A percentile compares a stretch with the other conserved stretches of the same genome.
Evolutionary conservation across 1,140 invertebrate genomes (phyloP).

Genomic region (Eriocheir sinensis): DNA sequence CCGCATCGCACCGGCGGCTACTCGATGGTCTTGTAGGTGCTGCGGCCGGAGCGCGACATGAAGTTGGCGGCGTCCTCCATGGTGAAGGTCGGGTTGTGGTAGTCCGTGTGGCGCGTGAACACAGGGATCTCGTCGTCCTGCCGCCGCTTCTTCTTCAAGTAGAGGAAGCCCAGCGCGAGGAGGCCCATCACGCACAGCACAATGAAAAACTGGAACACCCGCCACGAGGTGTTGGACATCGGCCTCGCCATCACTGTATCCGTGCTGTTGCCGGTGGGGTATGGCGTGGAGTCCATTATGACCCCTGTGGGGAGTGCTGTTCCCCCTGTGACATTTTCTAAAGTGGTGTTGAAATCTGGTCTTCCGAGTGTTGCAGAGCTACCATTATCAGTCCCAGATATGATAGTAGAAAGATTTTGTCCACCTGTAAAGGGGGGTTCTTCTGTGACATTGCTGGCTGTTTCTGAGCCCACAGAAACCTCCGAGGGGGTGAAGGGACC

Average conservation of each 20-base stretch:
- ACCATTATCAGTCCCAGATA: not conserved
- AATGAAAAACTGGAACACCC: constrained; percentile 64
- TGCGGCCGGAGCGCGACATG: constrained; percentile 33
- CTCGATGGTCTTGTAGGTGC: constrained; percentile 69
- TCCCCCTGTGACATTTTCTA: too few relatives aligned
- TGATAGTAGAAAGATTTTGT: not conserved
- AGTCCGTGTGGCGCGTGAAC: constrained; percentile 61
- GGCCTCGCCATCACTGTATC: not conserved
- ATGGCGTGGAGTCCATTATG: not conserved
- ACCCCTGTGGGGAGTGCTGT: not conserved
- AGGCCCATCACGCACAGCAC: constrained; percentile 42
- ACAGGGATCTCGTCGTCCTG: constrained; percentile 70
- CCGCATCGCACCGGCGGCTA: not conserved
- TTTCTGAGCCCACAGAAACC: not conserved
- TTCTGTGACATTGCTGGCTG: not conserved
- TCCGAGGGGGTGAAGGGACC: not conserved
- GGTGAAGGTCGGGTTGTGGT: constrained; percentile 69
- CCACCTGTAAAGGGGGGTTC: not conserved
- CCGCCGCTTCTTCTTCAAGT: constrained; percentile 61
- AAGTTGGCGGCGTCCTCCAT: constrained; percentile 63
- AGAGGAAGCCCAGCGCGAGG: constrained; percentile 53
- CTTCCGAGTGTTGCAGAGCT: not conserved
- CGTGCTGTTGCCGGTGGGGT: constrained; percentile 17
- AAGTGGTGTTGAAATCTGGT: not conserved
- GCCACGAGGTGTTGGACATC: constrained; percentile 41